Percentiles rank a stretch among this genome's conserved stretches.
These are phyloP conservation scores for Protobothrops mucrosquamatus DNA, from an alignment of 2,113 vertebrate species.

Conservation along the genomic window DNA sequence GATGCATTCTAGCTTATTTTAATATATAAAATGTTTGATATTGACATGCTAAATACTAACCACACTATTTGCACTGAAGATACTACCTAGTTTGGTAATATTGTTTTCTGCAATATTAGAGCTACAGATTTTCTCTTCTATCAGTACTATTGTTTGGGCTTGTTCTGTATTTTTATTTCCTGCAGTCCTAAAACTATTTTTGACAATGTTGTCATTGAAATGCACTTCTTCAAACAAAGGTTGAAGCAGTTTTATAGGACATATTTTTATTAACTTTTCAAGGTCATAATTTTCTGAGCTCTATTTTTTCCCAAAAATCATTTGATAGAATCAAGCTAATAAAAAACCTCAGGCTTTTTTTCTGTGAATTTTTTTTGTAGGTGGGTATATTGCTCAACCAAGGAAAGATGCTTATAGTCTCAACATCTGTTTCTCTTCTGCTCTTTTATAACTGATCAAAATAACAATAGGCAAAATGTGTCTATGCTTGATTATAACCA, in stretches of 20 bases:
- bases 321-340: slow-evolving; percentile 7
- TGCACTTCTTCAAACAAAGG: neutral
- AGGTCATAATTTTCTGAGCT: neutral
- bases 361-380: neutral
- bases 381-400: neutral
- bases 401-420: neutral
- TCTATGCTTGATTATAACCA: neutral
- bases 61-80: neutral
- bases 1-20: neutral
- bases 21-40: neutral
- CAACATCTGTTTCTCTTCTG: neutral
- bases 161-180: neutral
- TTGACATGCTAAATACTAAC: neutral
- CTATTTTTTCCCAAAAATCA: neutral
- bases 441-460: neutral
- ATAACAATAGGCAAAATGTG: neutral
- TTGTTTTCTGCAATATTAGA: neutral
- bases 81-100: neutral
- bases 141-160: neutral
- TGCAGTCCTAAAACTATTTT: neutral
- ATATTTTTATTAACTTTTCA: rapidly evolving
- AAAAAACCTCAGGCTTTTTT: neutral
- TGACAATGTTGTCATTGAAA: neutral
- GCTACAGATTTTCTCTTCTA: neutral
- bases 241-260: neutral